These are phyloP conservation scores for Cataglyphis albicans DNA, from an alignment of 2,888 invertebrate species.

Conservation along the genomic window DNA sequence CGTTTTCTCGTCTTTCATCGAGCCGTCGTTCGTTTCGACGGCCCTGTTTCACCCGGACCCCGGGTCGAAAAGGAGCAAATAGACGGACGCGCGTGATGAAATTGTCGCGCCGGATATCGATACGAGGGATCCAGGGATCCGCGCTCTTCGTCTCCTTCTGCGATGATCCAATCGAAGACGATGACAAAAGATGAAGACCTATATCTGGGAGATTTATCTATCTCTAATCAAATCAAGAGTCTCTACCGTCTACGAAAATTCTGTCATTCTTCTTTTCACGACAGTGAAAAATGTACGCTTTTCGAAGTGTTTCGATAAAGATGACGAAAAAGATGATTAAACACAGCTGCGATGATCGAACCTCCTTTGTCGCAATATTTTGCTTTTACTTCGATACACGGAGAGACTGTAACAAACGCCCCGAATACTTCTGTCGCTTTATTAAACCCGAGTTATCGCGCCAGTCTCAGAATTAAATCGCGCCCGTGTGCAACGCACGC, in stretches of 20 bases:
- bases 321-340: not conserved
- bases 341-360: not conserved
- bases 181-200: constrained; percentile 35
- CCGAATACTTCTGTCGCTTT: constrained; percentile 28
- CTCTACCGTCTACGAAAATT: not conserved
- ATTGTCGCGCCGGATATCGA: constrained; percentile 48
- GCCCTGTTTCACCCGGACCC: constrained; percentile 28
- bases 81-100: constrained; percentile 34
- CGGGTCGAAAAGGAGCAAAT: constrained; percentile 32
- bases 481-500: not conserved
- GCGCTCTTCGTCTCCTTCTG: constrained; percentile 34
- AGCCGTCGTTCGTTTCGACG: constrained; percentile 38
- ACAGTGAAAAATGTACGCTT: not conserved
- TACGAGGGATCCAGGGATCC: constrained; percentile 50
- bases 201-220: constrained; percentile 14
- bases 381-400: constrained; percentile 4
- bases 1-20: constrained; percentile 60
- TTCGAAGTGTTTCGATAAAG: not conserved
- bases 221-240: constrained; percentile 41
- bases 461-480: constrained; percentile 15
- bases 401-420: not conserved
- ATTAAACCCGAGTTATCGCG: constrained; percentile 2
- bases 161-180: constrained; percentile 4
- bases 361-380: not conserved
- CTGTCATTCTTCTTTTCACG: not conserved